These are phyloP conservation scores for Eucidaris tribuloides DNA, from an alignment of 35 echinoderm and acorn worm genomes.

Conservation along the genomic window DNA sequence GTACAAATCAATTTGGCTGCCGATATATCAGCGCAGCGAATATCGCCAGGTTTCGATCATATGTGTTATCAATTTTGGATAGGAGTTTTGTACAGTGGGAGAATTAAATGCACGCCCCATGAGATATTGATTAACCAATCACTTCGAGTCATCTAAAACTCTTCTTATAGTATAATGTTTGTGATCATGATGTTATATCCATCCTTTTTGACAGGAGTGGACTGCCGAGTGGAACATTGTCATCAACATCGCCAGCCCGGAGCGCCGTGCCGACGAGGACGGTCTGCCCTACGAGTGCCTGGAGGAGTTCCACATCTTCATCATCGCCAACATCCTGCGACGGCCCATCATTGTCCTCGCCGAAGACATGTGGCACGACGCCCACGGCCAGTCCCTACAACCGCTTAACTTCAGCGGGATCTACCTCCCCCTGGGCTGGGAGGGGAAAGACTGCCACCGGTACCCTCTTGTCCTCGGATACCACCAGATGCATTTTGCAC, in stretches of 20 bases:
- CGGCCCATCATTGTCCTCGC: constrained; percentile 88
- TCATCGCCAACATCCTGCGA: constrained; percentile 90
- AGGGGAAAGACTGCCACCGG: constrained; percentile 46
- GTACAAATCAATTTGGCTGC: no score
- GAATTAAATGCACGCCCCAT: no score
- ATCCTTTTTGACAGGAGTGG: constrained; percentile 81
- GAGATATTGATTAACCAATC: no score
- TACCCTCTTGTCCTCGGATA: constrained; percentile 75
- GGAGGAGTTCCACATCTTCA: constrained; percentile 94
- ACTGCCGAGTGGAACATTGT: constrained; percentile 79
- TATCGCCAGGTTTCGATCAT: no score
- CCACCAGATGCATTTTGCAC: constrained; percentile 77
- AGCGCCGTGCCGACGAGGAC: neutral
- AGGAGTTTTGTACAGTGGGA: no score
- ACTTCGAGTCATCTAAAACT: no score
- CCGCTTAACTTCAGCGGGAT: constrained; percentile 77
- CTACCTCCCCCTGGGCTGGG: constrained; percentile 82
- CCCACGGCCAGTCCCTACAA: constrained; percentile 59
- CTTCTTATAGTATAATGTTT: no score
- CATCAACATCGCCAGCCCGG: constrained; percentile 52
- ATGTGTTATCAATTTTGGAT: no score
- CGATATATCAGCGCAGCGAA: no score
- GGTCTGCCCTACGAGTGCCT: constrained; percentile 72
- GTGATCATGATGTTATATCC: no score
- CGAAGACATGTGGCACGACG: constrained; percentile 51